Evolutionary conservation across 2,888 invertebrate species (phyloP), one percentile per base, ranked within the genome.

Genomic region (Lagria hirta): DNA sequence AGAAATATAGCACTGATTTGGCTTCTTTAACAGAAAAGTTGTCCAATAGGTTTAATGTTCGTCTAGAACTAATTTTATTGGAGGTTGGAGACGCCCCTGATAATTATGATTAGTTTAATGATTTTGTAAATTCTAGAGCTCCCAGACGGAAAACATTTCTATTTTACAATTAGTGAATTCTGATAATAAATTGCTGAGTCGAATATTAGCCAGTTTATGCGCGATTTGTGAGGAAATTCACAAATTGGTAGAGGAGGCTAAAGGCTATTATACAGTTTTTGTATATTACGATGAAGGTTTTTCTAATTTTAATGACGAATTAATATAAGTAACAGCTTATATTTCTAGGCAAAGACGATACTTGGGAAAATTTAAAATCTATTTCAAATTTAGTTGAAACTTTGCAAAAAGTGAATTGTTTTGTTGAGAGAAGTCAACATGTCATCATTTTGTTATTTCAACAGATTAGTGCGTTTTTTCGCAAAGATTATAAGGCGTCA

Each of bases 171-270:
- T 93, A 46, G 81, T 88, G 6, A 83, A 86, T 52, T 88, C 89
- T 13, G 91, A 93, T 69, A 91, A 91, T 64, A 86, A 85, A 63
- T 73, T 84, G 30, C 77, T 93, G 57, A 85, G 85, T 18, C 85
- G 88, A 72, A 79, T 92, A 27, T 73, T 95, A 4, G 81, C 86
- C 23, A 87, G 89, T 1, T 79, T 95, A 43, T 82, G 86, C 8
- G 81, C 86, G 4, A 73, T 92, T 1, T 90, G 88, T 68, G 76
- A 81, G 54, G 94, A 95, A 74, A 81, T 89, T 44, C 73, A 79
- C 37, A 66, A 76, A 35, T 73, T 94, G 8, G 79, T 81, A 56
- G 70, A 73, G 36, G 86, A 88, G 68, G 85, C 87, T 4, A 74
- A 76, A 43, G 76, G 76, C 73, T 81, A 77, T 68, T 83, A 80